Base-by-base conservation (phyloP, 2,113 vertebrate genomes). In the Synodontis membranacea region DNA sequence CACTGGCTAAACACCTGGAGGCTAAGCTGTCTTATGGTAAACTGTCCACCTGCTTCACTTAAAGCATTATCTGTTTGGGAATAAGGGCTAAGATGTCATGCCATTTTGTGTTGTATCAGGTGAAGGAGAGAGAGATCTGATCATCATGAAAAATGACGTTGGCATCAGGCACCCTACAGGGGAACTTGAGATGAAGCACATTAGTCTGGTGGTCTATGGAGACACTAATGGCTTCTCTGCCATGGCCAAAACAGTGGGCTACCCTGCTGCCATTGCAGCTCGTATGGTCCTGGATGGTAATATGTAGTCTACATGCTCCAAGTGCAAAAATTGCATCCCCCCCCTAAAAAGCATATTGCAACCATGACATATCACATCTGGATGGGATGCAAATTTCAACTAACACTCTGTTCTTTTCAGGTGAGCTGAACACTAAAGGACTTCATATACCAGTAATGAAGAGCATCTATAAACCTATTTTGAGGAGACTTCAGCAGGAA, bases 191-290 rank as follows among this genome's bases (percentile, higher is more conserved):
- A 95, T 94, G 78, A 99, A 96, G 90, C 96, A 93, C 72, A 92
- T 97, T 31, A 96, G 95, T 90, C 92, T 99, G 84, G 98, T 99
- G 88, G 97, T 97, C 34, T 99, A 99, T 60, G 98, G 97, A 0
- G 96, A 98, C 12, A 89, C 94, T 84, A 94, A 87, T 28, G 97
- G 98, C 54, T 98, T 96, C 91, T 98, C 98, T 8, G 98, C 98
- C 21, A 99, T 99, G 98, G 97, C 98, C 87, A 98, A 97, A 93
- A 97, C 97, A 58, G 98, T 99, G 17, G 98, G 98, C 11, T 97
- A 97, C 85, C 97, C 98, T 0, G 91, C 96, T 0, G 98, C 98
- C 84, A 98, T 99, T 88, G 96, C 95, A 81, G 96, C 98, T 52
- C 97, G 95, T 87, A 99, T 99, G 98, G 84, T 99, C 81, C 95